Evolutionary conservation across 1,140 invertebrate species (phyloP).

Genomic region (Pomacea maculata): DNA sequence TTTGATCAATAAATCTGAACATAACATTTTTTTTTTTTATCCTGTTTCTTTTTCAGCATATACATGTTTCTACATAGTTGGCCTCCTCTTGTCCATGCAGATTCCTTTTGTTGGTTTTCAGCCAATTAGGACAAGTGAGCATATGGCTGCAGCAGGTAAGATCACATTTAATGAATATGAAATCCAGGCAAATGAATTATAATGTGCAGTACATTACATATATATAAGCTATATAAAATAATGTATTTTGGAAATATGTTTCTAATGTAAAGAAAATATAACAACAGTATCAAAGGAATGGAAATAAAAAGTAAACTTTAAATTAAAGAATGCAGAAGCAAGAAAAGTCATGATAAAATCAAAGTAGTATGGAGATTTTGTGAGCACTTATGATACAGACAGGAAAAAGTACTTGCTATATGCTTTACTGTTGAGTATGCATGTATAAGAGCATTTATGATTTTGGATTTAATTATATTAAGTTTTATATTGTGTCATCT

Average conservation of each 20-base stretch:
- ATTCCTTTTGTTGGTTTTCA: conserved; percentile 99
- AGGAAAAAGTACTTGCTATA: too few species aligned
- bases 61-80: conserved; percentile 92
- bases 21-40: conserved; percentile 10
- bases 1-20: neutral
- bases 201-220: too few species aligned
- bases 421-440: too few species aligned
- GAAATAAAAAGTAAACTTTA: neutral
- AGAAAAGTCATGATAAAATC: too few species aligned
- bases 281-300: neutral
- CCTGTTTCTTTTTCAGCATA: conserved; percentile 77
- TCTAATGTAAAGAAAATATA: too few species aligned
- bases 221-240: too few species aligned
- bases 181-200: too few species aligned
- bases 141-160: conserved; percentile 95
- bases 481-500: conserved; percentile 3
- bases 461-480: neutral
- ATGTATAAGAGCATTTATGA: neutral
- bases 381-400: too few species aligned
- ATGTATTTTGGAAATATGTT: too few species aligned
- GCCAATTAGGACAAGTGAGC: conserved; percentile 98
- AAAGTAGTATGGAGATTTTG: too few species aligned
- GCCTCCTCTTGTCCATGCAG: conserved; percentile 97
- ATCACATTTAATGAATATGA: neutral
- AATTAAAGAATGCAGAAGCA: neutral